A percentile compares a stretch with the other conserved stretches of the same genome.
Evolutionary conservation across 2,797 vertebrate species (phyloP).

Genomic region (Centroberyx gerrardi): DNA sequence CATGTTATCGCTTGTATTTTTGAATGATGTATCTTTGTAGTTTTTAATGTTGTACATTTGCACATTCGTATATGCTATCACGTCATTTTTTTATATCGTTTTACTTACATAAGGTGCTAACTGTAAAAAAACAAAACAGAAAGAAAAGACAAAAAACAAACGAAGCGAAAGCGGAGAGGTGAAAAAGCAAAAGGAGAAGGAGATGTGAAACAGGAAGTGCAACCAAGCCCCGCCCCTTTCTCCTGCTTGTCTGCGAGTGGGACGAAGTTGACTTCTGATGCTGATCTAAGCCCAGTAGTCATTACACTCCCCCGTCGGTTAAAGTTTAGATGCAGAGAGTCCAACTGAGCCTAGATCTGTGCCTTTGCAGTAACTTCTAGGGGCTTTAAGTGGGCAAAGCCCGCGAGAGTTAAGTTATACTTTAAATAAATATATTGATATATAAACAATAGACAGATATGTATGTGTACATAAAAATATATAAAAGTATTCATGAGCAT

Average conservation of each 20-base stretch:
- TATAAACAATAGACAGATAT: slow-evolving; percentile 80
- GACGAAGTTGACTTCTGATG: slow-evolving; percentile 42
- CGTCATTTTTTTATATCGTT: slow-evolving; percentile 88
- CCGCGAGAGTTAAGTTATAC: slow-evolving; percentile 76
- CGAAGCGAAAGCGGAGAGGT: slow-evolving; percentile 33
- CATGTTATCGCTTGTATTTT: slow-evolving; percentile 88
- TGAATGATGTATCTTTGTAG: slow-evolving; percentile 92
- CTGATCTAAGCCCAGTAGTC: slow-evolving; percentile 49
- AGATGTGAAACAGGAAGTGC: slow-evolving; percentile 59
- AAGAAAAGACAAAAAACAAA: slow-evolving; percentile 81
- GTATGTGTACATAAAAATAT: slow-evolving; percentile 81
- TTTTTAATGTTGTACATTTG: slow-evolving; percentile 98
- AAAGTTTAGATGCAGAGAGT: slow-evolving; percentile 4
- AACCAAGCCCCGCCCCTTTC: slow-evolving; percentile 55
- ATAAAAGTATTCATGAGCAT: slow-evolving; percentile 84
- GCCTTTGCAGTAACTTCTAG: slow-evolving; percentile 51
- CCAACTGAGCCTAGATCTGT: slow-evolving; percentile 61
- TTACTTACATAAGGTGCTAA: slow-evolving; percentile 96
- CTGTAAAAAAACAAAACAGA: slow-evolving; percentile 79
- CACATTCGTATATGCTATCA: slow-evolving; percentile 93
- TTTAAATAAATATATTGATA: slow-evolving; percentile 82
- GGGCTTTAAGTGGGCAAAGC: slow-evolving; percentile 30
- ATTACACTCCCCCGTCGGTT: slow-evolving; percentile 21
- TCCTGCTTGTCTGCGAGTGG: slow-evolving; percentile 16
- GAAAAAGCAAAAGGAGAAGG: slow-evolving; percentile 12